phyloP scores from a whole-genome alignment of 2,797 vertebrate genomes.

The Catamblyrhynchus diadema region DNA sequence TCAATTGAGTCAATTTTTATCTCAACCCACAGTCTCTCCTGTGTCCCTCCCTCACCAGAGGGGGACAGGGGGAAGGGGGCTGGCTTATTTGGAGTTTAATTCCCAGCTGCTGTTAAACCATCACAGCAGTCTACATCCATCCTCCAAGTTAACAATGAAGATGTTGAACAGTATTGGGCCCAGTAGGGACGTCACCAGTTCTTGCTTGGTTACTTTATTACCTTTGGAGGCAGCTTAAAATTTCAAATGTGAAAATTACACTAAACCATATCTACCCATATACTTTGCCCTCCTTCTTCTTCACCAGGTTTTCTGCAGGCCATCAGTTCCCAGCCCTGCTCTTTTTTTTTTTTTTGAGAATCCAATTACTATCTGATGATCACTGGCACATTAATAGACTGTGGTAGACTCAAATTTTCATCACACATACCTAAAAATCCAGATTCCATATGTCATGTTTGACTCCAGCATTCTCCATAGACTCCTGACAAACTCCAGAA shows the following conservation, averaged over 20 bases:
- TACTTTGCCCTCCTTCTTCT: background rate
- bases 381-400: background rate
- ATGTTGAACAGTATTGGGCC: background rate
- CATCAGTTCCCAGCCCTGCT: background rate
- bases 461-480: background rate
- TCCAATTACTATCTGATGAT: background rate
- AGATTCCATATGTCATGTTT: background rate
- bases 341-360: background rate
- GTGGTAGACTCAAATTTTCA: background rate
- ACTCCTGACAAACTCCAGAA: background rate
- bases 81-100: background rate
- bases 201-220: background rate
- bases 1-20: background rate
- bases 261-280: background rate
- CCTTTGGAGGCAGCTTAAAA: background rate
- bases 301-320: background rate
- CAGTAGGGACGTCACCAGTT: background rate
- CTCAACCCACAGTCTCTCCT: background rate
- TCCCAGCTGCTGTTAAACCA: background rate
- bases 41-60: background rate
- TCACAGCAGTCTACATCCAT: background rate
- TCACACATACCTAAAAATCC: background rate
- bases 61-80: background rate
- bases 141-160: background rate
- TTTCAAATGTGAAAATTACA: background rate